phyloP scores from a whole-genome alignment of 2,113 vertebrate genomes.

The rabbit (Oryctolagus cuniculus) region DNA sequence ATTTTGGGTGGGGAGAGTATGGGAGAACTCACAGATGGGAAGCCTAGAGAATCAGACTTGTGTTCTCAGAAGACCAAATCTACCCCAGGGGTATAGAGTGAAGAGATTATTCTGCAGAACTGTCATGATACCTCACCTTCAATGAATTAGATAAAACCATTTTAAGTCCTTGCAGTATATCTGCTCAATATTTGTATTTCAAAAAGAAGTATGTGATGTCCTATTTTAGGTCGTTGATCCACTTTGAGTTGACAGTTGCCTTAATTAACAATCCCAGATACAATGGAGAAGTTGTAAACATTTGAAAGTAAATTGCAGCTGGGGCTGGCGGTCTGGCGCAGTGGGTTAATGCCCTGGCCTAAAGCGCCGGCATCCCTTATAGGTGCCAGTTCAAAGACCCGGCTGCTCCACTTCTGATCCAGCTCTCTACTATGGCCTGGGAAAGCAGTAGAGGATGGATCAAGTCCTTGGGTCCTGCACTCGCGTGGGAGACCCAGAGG shows the following conservation, averaged over 20 bases:
- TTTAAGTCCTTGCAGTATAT: neutral
- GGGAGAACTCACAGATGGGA: neutral
- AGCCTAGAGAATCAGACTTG: neutral
- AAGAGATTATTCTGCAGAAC: neutral
- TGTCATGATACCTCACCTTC: neutral
- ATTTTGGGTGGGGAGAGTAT: neutral
- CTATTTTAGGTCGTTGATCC: neutral
- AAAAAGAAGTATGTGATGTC: neutral
- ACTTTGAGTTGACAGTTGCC: neutral
- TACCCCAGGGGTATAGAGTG: neutral
- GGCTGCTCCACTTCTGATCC: too few species aligned
- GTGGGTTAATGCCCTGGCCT: too few species aligned
- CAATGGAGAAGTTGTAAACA: neutral
- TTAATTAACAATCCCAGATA: neutral
- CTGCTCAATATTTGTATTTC: neutral
- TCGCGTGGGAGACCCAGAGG: too few species aligned
- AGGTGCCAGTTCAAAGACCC: too few species aligned
- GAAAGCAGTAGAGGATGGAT: too few species aligned
- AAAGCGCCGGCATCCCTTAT: too few species aligned
- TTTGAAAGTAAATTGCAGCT: slow-evolving; percentile 1
- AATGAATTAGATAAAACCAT: neutral
- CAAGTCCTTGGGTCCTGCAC: too few species aligned
- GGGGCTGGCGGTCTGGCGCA: too few species aligned
- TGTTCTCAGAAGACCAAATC: neutral
- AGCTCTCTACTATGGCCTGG: too few species aligned